Conservation (phyloP, 2,113 vertebrate species). For the Pao palembangensis region DNA sequence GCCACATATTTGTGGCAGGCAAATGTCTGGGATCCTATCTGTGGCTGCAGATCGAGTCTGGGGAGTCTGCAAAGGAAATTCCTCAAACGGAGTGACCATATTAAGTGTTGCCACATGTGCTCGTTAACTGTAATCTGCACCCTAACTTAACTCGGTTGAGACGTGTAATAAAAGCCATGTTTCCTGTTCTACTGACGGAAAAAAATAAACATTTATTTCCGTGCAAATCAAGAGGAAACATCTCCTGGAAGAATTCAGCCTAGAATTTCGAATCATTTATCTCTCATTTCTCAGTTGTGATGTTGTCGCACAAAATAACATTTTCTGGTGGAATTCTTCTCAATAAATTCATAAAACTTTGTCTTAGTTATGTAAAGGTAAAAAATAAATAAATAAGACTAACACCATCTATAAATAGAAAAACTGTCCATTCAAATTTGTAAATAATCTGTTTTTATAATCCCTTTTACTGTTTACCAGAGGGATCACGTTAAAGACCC, state of each 20-base stretch:
- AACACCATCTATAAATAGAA: too few species aligned
- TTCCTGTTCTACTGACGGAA: conserved; percentile 7
- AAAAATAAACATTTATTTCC: conserved; percentile 14
- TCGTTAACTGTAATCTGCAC: conserved; percentile 50
- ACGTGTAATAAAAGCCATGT: conserved; percentile 26
- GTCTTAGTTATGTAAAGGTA: too few species aligned
- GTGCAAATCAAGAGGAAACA: conserved; percentile 9
- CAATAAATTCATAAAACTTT: too few species aligned
- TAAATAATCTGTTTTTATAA: too few species aligned
- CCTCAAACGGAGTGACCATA: conserved; percentile 56
- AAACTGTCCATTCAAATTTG: too few species aligned
- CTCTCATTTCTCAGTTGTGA: background rate
- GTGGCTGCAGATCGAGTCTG: conserved; percentile 29
- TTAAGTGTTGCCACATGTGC: conserved; percentile 75
- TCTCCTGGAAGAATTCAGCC: background rate
- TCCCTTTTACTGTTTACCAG: too few species aligned
- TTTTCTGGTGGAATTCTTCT: too few species aligned
- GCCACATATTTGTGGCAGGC: conserved; percentile 8
- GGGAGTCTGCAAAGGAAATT: conserved; percentile 50
- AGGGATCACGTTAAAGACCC: too few species aligned
- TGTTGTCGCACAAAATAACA: too few species aligned
- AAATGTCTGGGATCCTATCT: conserved; percentile 52
- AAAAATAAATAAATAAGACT: too few species aligned
- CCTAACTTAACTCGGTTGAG: conserved; percentile 33
- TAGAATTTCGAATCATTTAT: background rate